Percentiles rank a stretch among this genome's conserved stretches.
Conservation (phyloP, 2,113 vertebrate genomes). For the Ochotona princeps region DNA sequence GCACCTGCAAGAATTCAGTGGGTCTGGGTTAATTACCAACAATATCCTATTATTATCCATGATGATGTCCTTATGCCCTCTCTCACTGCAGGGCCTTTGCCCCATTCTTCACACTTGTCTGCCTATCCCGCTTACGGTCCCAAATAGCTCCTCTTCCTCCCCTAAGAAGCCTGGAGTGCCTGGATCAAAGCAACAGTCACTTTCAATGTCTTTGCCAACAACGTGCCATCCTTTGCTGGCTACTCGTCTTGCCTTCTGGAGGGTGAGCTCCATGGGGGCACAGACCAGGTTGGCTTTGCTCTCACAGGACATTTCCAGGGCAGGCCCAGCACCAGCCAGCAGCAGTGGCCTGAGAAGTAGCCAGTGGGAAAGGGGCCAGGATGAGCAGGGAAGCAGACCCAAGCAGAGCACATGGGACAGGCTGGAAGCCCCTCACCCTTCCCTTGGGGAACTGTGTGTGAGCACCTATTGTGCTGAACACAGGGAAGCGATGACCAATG, state of each 20-base stretch:
- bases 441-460: not conserved
- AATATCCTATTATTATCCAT: not conserved
- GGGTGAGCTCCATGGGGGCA: not conserved
- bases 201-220: rapidly evolving
- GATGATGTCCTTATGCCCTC: not conserved
- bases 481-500: no score
- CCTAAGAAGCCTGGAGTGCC: not conserved
- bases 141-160: not conserved
- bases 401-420: no score
- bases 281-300: not conserved
- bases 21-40: not conserved
- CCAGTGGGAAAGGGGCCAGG: not conserved
- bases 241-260: not conserved
- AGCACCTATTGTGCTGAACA: not conserved
- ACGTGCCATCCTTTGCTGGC: not conserved
- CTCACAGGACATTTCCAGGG: not conserved
- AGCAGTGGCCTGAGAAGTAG: not conserved
- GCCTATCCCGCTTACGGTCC: not conserved
- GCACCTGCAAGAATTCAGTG: not conserved
- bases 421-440: not conserved
- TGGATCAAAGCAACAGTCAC: not conserved
- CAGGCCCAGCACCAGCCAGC: rapidly evolving
- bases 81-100: not conserved
- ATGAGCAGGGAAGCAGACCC: no score
- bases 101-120: not conserved